phyloP scores from a whole-genome alignment of 2,113 vertebrate genomes.

The Nyctibius bracteatus region DNA sequence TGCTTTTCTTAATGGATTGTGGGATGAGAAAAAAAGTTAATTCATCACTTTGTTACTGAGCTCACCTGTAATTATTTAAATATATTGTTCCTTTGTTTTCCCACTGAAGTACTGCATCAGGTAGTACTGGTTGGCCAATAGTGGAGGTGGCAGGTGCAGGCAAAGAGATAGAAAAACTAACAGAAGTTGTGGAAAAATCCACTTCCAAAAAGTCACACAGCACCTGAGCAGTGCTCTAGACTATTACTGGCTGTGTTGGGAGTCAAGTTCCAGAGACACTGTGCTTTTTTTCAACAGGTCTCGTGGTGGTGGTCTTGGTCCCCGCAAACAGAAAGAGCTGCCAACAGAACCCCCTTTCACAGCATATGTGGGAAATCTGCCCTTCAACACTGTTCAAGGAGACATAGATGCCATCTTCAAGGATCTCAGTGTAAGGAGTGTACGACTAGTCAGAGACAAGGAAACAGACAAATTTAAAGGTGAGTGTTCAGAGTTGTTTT shows the following conservation, averaged over 20 bases:
- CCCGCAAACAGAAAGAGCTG: conserved; percentile 93
- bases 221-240: rapidly evolving
- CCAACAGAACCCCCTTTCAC: conserved; percentile 97
- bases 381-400: conserved; percentile 96
- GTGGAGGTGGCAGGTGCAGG: neutral
- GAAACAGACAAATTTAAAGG: conserved; percentile 99
- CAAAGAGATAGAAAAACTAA: neutral
- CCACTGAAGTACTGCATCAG: neutral
- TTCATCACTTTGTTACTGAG: neutral
- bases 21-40: neutral
- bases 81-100: neutral
- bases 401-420: conserved; percentile 98
- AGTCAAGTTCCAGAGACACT: neutral
- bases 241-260: neutral
- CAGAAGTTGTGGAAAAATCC: neutral
- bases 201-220: neutral
- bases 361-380: conserved; percentile 94
- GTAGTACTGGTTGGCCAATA: neutral
- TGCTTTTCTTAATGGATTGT: neutral
- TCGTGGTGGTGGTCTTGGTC: conserved; percentile 81
- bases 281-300: conserved; percentile 70
- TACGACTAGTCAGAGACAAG: conserved; percentile 97
- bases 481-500: conserved; percentile 34
- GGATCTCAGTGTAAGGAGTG: conserved; percentile 90
- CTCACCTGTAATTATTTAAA: neutral